These are phyloP conservation scores for Takifugu ocellatus DNA, from an alignment of 2,797 vertebrate species.

Conservation along the genomic window DNA sequence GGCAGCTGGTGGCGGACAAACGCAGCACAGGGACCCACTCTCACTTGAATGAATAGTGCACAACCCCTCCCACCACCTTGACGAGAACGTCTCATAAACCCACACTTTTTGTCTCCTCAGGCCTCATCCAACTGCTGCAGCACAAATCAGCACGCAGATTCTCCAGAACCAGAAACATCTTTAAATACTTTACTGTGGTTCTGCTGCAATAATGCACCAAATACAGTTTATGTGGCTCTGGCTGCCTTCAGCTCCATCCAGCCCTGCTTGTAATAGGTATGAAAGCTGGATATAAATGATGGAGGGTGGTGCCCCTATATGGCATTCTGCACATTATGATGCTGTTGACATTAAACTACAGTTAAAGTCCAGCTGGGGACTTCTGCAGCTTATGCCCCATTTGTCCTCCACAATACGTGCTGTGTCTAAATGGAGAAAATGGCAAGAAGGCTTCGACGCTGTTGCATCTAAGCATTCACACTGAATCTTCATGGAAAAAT, in stretches of 20 bases:
- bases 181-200: conserved; percentile 63
- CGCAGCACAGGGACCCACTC: conserved; percentile 47
- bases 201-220: conserved; percentile 41
- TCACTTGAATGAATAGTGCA: conserved; percentile 49
- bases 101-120: conserved; percentile 48
- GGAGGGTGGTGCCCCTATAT: neutral
- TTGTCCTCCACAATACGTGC: neutral
- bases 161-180: conserved; percentile 67
- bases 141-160: conserved; percentile 55
- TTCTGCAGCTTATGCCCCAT: neutral
- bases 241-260: conserved; percentile 16
- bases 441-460: no score
- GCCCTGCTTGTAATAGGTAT: conserved; percentile 13
- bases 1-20: conserved; percentile 64
- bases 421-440: no score
- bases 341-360: neutral
- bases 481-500: neutral
- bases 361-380: neutral
- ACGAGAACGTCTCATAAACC: conserved; percentile 63
- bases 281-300: conserved; percentile 5
- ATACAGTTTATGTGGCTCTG: conserved; percentile 18
- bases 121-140: conserved; percentile 50
- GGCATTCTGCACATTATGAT: conserved; percentile 1
- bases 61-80: conserved; percentile 32
- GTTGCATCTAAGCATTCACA: neutral